phyloP scores from a whole-genome alignment of 2,113 vertebrate species.

The Phainopepla nitens region DNA sequence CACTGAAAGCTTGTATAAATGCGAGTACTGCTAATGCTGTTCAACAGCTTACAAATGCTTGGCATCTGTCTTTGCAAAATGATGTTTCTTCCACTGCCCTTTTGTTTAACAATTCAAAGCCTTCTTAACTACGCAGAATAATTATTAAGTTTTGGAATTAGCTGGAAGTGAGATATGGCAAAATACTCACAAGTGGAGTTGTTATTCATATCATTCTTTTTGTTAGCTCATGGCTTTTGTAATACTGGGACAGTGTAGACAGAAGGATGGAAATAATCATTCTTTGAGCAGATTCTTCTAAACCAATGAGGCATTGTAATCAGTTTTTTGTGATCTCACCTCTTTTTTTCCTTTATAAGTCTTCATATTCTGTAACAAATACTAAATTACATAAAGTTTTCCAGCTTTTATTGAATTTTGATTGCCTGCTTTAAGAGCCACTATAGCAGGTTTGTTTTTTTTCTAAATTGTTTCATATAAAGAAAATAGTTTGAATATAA shows the following conservation, averaged over 20 bases:
- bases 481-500: not conserved
- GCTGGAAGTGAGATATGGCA: not conserved
- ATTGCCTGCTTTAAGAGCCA: not conserved
- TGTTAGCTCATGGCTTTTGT: not conserved
- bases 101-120: slow-evolving; percentile 2
- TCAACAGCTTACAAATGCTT: not conserved
- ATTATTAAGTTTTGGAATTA: not conserved
- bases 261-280: not conserved
- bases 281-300: not conserved
- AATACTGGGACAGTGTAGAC: not conserved
- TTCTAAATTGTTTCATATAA: not conserved
- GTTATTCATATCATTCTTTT: not conserved
- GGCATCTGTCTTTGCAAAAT: not conserved
- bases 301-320: not conserved
- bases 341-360: not conserved
- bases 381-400: not conserved
- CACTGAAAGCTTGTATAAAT: not conserved
- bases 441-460: not conserved
- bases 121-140: not conserved
- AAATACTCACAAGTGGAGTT: not conserved
- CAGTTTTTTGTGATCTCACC: not conserved
- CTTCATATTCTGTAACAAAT: not conserved
- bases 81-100: not conserved
- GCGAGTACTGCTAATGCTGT: not conserved
- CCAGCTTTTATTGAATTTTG: not conserved